These are phyloP conservation scores for Pinna nobilis DNA, from an alignment of 1,140 invertebrate genomes.

Conservation along the genomic window DNA sequence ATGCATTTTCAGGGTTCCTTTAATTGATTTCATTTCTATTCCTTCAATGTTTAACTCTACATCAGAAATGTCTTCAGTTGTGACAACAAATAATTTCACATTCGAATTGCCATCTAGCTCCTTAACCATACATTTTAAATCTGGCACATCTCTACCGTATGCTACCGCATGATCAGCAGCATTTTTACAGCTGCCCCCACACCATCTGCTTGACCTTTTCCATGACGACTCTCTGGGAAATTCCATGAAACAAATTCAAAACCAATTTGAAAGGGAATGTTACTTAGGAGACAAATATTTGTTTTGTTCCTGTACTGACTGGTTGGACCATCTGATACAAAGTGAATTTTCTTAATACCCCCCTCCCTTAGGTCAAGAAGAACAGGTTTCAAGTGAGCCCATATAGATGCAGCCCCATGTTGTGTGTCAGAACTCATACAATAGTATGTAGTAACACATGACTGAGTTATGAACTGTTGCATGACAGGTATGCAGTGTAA, in stretches of 20 bases:
- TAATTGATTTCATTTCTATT: no score
- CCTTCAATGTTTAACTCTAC: no score
- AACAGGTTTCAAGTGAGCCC: not conserved
- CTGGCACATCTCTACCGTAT: no score
- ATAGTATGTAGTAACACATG: not conserved
- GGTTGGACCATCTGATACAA: no score
- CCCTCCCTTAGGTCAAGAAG: not conserved
- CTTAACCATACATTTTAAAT: no score
- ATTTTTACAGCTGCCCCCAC: constrained; percentile 29
- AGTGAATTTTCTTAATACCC: not conserved
- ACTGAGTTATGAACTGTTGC: no score
- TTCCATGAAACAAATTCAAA: constrained; percentile 8
- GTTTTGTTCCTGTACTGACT: no score
- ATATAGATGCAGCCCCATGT: not conserved
- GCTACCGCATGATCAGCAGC: no score
- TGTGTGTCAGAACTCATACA: not conserved
- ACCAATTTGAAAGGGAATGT: not conserved
- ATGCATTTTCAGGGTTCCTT: no score
- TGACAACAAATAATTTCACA: no score
- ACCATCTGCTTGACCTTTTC: constrained; percentile 27
- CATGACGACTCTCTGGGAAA: constrained; percentile 23
- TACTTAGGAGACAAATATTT: constrained; percentile 9
- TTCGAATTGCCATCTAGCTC: no score
- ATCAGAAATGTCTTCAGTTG: no score
- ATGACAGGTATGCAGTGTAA: constrained; percentile 16